Percentiles rank a stretch among this genome's conserved stretches.
Conservation (phyloP, 2,888 invertebrate species). For the Deilephila elpenor region DNA sequence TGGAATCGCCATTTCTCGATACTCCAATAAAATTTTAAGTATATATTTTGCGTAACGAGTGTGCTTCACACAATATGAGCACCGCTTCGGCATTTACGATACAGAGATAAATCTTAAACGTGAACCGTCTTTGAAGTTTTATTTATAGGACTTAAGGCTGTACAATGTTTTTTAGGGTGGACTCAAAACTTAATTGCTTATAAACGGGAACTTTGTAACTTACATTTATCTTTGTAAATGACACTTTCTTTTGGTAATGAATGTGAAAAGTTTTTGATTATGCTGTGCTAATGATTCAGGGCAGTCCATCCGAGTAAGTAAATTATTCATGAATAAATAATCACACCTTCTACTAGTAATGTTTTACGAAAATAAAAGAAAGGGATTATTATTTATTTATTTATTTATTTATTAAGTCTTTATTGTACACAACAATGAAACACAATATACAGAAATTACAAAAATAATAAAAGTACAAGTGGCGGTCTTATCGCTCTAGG, state of each 20-base stretch:
- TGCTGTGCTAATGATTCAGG: neutral
- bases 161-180: conserved; percentile 5
- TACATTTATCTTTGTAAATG: conserved; percentile 49
- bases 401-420: no score
- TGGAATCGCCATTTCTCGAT: neutral
- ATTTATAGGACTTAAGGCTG: conserved; percentile 7
- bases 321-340: neutral
- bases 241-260: conserved; percentile 37
- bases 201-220: conserved; percentile 43
- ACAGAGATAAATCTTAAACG: neutral
- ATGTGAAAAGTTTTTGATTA: conserved; percentile 22
- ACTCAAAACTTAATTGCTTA: conserved; percentile 25
- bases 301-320: neutral
- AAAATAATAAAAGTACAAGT: no score
- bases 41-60: neutral
- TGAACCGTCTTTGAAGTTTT: conserved; percentile 11
- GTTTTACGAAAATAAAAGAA: neutral
- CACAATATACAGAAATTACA: no score
- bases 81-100: neutral
- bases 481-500: no score
- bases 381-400: no score
- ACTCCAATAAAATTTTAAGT: conserved; percentile 14
- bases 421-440: no score
- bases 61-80: conserved; percentile 8
- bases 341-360: neutral